Evolutionary conservation across 2,797 vertebrate species (phyloP).

Genomic region (Psittacula echo): DNA sequence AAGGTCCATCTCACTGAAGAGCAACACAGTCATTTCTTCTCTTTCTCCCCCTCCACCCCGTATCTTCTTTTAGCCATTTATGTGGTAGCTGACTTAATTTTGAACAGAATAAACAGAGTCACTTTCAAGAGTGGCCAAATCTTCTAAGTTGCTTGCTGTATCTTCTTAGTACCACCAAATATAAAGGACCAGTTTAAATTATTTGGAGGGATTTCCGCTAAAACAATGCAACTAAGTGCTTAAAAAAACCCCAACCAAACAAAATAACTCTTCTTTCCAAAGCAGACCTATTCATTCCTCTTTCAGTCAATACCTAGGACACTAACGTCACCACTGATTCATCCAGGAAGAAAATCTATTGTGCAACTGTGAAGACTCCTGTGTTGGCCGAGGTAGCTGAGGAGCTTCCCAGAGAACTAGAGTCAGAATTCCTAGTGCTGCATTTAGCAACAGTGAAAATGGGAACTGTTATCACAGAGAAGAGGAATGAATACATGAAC

Average conservation of each 20-base stretch:
- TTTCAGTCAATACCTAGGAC: background rate
- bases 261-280: background rate
- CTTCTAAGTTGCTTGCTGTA: background rate
- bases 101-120: background rate
- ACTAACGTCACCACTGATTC: background rate
- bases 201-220: background rate
- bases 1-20: background rate
- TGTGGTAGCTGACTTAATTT: background rate
- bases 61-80: background rate
- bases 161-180: background rate
- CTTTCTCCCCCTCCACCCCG: rapidly evolving
- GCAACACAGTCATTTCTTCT: background rate
- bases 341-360: background rate
- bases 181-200: background rate
- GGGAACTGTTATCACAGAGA: background rate
- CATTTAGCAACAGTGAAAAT: background rate
- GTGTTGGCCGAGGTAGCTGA: background rate
- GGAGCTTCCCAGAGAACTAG: background rate
- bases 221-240: background rate
- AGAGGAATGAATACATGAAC: background rate
- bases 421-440: background rate
- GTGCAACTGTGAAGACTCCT: background rate
- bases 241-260: background rate
- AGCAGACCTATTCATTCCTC: background rate
- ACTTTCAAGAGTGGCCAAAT: background rate